Evolutionary conservation across 2,888 invertebrate genomes (phyloP).

Genomic region (Macrophya annulata): DNA sequence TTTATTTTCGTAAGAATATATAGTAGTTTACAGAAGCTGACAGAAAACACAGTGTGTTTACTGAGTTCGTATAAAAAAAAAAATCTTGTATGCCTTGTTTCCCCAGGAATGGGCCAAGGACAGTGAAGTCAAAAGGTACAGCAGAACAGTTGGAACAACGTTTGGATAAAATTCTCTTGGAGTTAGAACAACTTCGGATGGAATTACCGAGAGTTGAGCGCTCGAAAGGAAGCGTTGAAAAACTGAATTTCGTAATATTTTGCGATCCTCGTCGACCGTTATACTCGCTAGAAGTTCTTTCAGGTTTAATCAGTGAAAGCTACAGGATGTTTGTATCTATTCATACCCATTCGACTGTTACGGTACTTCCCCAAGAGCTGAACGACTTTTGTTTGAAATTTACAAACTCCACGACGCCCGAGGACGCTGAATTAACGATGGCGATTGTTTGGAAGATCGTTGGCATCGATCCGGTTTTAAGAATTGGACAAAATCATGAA

Average conservation of each 20-base stretch:
- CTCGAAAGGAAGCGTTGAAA: neutral
- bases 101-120: conserved; percentile 45
- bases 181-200: conserved; percentile 55
- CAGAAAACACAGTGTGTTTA: neutral
- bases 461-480: conserved; percentile 70
- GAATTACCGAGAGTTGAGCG: conserved; percentile 26
- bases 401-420: conserved; percentile 27
- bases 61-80: neutral
- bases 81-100: conserved; percentile 36
- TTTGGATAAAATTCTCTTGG: conserved; percentile 59
- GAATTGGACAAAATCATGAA: conserved; percentile 63
- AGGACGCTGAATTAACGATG: conserved; percentile 64
- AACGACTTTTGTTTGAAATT: conserved; percentile 67
- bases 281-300: conserved; percentile 71
- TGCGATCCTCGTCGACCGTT: conserved; percentile 76
- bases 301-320: conserved; percentile 66
- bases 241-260: conserved; percentile 68
- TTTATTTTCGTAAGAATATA: neutral
- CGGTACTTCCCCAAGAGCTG: conserved; percentile 60
- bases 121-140: conserved; percentile 22
- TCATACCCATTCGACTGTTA: conserved; percentile 73
- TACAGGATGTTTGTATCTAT: conserved; percentile 65
- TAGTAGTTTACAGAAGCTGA: conserved; percentile 20
- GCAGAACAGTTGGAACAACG: conserved; percentile 58
- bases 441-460: conserved; percentile 74